A percentile compares a stretch with the other conserved stretches of the same genome.
phyloP scores from a whole-genome alignment of 1,140 invertebrate genomes.

The Idris sp. region DNA sequence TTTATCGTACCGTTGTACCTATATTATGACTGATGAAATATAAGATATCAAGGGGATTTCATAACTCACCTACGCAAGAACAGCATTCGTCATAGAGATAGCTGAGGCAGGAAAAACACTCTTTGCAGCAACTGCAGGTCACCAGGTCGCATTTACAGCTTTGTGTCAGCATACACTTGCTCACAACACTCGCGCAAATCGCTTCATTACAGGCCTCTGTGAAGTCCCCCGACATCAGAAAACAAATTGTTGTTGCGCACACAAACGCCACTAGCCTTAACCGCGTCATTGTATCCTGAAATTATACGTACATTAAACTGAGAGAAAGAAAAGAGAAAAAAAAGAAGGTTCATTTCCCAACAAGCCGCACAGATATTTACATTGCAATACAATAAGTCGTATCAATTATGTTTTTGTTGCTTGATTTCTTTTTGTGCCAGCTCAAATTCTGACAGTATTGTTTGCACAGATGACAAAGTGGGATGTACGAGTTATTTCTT shows the following conservation, averaged over 20 bases:
- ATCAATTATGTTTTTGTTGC: slow-evolving; percentile 19
- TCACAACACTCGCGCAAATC: slow-evolving; percentile 94
- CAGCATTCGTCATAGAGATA: slow-evolving; percentile 95
- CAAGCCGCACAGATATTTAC: slow-evolving; percentile 17
- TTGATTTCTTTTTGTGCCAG: no score
- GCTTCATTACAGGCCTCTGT: slow-evolving; percentile 87
- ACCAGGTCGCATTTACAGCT: slow-evolving; percentile 94
- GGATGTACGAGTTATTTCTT: slow-evolving; percentile 37
- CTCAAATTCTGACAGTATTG: no score
- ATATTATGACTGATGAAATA: no score
- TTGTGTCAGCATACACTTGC: slow-evolving; percentile 96
- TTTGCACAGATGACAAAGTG: slow-evolving; percentile 1
- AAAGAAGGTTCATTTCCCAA: slow-evolving; percentile 14
- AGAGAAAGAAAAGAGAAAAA: no score
- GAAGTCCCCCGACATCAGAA: slow-evolving; percentile 70
- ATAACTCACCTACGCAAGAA: slow-evolving; percentile 89
- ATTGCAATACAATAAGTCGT: slow-evolving; percentile 13
- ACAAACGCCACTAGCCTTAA: slow-evolving; percentile 43
- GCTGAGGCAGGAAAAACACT: slow-evolving; percentile 93
- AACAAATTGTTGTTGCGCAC: slow-evolving; percentile 42
- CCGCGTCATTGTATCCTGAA: slow-evolving; percentile 68
- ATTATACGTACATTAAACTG: slow-evolving; percentile 27
- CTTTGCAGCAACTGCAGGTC: slow-evolving; percentile 93
- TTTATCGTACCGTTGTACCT: no score
- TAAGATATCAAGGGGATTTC: no score